Conservation (phyloP, 2,113 vertebrate species). For the Myotis davidii region DNA sequence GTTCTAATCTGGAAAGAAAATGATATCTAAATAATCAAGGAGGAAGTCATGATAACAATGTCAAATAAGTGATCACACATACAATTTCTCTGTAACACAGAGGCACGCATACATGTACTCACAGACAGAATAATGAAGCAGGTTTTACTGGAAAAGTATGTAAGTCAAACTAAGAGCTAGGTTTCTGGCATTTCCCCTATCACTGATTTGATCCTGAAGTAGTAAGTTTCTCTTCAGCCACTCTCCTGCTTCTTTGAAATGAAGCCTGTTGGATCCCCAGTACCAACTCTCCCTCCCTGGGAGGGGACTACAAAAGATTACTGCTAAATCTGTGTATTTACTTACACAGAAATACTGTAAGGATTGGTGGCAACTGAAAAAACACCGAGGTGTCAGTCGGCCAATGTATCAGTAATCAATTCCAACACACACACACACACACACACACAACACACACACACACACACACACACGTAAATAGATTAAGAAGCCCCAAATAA, state of each 20-base stretch:
- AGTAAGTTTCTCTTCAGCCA: not conserved
- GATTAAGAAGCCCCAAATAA: not conserved
- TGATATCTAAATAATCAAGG: conserved; percentile 14
- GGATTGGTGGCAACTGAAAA: not conserved
- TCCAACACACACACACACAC: not conserved
- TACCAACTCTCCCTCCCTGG: not conserved
- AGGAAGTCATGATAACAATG: not conserved
- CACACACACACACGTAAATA: not conserved
- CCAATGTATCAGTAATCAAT: not conserved
- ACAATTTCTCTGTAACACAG: not conserved
- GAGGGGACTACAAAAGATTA: not conserved
- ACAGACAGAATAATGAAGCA: not conserved
- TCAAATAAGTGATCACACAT: conserved; percentile 43
- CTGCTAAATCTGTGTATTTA: not conserved
- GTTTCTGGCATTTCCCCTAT: not conserved
- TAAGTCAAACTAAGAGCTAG: conserved; percentile 39
- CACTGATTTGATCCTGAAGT: not conserved
- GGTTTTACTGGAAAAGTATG: not conserved
- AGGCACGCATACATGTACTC: not conserved
- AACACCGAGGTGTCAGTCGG: not conserved
- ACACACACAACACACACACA: not conserved
- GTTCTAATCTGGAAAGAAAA: conserved; percentile 57
- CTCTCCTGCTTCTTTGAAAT: not conserved
- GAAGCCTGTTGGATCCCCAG: not conserved
- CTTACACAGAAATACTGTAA: not conserved